A percentile compares a stretch with the other conserved stretches of the same genome.
Conservation (phyloP, 2,888 invertebrate genomes). For the Meiosimyza decipiens region DNA sequence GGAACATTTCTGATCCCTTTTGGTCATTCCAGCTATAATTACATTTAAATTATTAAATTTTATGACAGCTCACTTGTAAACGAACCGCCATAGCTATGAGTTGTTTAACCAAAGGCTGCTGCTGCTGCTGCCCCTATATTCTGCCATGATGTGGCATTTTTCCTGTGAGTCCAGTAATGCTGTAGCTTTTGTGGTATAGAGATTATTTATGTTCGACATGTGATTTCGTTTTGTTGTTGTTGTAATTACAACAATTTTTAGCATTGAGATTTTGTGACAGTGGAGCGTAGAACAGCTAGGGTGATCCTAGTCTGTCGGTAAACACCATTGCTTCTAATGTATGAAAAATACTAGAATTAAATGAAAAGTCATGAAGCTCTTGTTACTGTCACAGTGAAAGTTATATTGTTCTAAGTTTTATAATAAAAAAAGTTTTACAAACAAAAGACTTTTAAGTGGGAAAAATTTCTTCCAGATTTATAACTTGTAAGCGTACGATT, state of each 20-base stretch:
- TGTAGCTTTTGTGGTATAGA: neutral
- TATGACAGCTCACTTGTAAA: slow-evolving; percentile 51
- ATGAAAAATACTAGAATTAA: too few species aligned
- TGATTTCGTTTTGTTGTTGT: slow-evolving; percentile 26
- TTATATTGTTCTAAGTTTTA: too few species aligned
- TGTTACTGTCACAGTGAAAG: too few species aligned
- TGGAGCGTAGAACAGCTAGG: neutral
- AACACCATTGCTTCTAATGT: too few species aligned
- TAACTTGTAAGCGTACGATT: too few species aligned
- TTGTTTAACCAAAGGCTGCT: neutral
- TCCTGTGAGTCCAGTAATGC: neutral
- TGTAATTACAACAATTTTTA: slow-evolving; percentile 17
- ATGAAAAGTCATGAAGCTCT: too few species aligned
- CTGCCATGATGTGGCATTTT: too few species aligned
- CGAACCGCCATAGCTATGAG: neutral
- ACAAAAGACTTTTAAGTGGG: too few species aligned
- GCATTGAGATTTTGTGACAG: neutral
- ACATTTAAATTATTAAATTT: slow-evolving; percentile 65
- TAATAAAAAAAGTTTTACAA: too few species aligned
- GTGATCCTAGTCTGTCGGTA: too few species aligned
- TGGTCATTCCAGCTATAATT: slow-evolving; percentile 57
- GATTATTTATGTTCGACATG: slow-evolving; percentile 36
- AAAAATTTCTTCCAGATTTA: too few species aligned
- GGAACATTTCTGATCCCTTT: slow-evolving; percentile 20
- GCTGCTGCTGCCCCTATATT: neutral